Percentiles rank a stretch among this genome's conserved stretches.
These are phyloP conservation scores for Anguilla marmorata DNA, from an alignment of 2,797 vertebrate species.

Conservation along the genomic window DNA sequence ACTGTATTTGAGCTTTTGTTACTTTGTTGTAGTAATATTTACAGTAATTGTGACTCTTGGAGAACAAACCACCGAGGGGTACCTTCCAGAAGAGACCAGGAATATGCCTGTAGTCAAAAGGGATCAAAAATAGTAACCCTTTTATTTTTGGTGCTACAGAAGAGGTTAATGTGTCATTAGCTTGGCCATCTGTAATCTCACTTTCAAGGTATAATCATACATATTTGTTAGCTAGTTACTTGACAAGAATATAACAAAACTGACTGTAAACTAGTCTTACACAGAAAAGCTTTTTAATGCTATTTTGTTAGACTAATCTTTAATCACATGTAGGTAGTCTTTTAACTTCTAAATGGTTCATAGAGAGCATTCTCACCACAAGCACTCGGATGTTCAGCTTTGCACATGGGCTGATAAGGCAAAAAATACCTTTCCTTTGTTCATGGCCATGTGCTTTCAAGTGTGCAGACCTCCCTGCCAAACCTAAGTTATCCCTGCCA, in stretches of 20 bases:
- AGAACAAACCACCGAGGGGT: too few relatives aligned
- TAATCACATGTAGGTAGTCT: neutral
- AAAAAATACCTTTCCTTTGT: slow-evolving; percentile 13
- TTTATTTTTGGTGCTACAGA: too few relatives aligned
- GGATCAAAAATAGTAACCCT: too few relatives aligned
- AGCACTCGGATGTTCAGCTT: slow-evolving; percentile 7
- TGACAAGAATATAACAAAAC: neutral
- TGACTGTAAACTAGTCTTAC: neutral
- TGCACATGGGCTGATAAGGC: slow-evolving; percentile 8
- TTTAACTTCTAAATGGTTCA: neutral
- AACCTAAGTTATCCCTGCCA: slow-evolving; percentile 4
- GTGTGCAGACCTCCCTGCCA: slow-evolving; percentile 14
- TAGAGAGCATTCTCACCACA: neutral
- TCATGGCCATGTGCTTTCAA: slow-evolving; percentile 13
- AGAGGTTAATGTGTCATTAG: neutral
- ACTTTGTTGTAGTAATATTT: too few relatives aligned
- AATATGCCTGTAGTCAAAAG: too few relatives aligned
- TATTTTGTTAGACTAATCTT: neutral
- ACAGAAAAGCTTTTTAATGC: neutral
- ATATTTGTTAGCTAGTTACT: neutral
- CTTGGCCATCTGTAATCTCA: neutral
- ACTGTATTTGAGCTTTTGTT: too few relatives aligned
- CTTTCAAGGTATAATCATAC: neutral
- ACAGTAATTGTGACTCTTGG: too few relatives aligned
- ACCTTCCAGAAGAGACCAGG: too few relatives aligned